These are phyloP conservation scores for Albula goreensis DNA, from an alignment of 2,113 vertebrate species.

Conservation along the genomic window DNA sequence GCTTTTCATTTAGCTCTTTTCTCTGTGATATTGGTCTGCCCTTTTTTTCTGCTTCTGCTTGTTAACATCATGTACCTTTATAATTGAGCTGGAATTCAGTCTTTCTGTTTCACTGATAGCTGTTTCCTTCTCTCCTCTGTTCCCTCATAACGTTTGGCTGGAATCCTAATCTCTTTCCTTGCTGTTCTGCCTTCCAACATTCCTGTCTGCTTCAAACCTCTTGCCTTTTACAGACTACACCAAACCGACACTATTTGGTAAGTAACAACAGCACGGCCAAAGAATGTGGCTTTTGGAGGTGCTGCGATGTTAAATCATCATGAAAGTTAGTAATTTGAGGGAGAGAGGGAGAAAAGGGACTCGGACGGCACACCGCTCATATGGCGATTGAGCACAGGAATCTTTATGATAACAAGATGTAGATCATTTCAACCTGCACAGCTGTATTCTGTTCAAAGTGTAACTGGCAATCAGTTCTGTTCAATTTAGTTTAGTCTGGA, in stretches of 20 bases:
- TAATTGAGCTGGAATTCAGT: background rate
- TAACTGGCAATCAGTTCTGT: background rate
- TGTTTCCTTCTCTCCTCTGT: constrained; percentile 16
- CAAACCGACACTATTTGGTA: constrained; percentile 81
- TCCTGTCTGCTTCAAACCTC: constrained; percentile 70
- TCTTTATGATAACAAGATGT: constrained; percentile 13
- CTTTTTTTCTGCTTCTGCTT: background rate
- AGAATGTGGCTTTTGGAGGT: constrained; percentile 44
- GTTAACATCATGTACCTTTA: background rate
- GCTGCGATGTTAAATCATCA: constrained; percentile 41
- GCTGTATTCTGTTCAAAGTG: background rate
- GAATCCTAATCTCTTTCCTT: constrained; percentile 41
- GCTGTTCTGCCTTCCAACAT: constrained; percentile 46
- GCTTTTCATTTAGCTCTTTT: background rate
- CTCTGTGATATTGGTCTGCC: background rate
- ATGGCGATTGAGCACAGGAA: background rate
- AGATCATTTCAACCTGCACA: background rate
- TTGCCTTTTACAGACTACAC: constrained; percentile 80
- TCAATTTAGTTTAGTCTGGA: constrained; percentile 7
- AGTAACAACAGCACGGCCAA: constrained; percentile 64
- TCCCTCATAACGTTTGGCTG: constrained; percentile 40
- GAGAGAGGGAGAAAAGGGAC: background rate
- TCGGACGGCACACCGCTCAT: background rate
- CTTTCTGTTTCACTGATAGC: constrained; percentile 12
- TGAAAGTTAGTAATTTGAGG: constrained; percentile 30